phyloP scores from a whole-genome alignment of 1,140 invertebrate species.

The Spodoptera litura region DNA sequence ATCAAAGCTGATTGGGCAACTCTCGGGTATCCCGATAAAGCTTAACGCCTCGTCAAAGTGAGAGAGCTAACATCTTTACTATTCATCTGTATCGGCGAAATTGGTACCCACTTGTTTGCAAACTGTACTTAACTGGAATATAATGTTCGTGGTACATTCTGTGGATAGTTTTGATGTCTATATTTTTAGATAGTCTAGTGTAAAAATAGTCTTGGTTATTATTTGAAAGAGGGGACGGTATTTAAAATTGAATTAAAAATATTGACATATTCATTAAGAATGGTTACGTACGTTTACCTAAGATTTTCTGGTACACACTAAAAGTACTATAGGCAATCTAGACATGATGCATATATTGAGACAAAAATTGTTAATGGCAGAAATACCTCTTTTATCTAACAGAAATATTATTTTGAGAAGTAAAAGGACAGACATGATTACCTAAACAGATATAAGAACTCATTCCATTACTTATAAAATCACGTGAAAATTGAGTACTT shows the following conservation, averaged over 20 bases:
- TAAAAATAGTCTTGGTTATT: not conserved
- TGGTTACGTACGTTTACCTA: too few relatives aligned
- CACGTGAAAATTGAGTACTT: not conserved
- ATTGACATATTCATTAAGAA: too few relatives aligned
- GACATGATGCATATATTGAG: too few relatives aligned
- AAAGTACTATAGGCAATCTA: too few relatives aligned
- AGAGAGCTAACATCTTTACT: constrained; percentile 10
- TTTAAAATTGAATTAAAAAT: too few relatives aligned
- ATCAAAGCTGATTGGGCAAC: not conserved
- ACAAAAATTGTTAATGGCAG: too few relatives aligned
- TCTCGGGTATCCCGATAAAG: not conserved
- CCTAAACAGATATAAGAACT: not conserved
- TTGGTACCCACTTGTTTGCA: constrained; percentile 12
- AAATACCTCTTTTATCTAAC: too few relatives aligned
- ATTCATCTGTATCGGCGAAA: constrained; percentile 5
- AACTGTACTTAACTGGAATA: constrained; percentile 26
- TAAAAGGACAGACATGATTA: too few relatives aligned
- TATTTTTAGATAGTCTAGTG: not conserved
- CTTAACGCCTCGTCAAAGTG: constrained; percentile 13
- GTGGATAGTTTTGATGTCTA: too few relatives aligned
- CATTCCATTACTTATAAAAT: not conserved
- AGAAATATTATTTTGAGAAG: too few relatives aligned
- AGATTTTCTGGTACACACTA: too few relatives aligned
- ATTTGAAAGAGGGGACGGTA: too few relatives aligned
- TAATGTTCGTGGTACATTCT: not conserved